Base-by-base conservation (phyloP, 2,888 invertebrate species). In the Brachyptera risi region DNA sequence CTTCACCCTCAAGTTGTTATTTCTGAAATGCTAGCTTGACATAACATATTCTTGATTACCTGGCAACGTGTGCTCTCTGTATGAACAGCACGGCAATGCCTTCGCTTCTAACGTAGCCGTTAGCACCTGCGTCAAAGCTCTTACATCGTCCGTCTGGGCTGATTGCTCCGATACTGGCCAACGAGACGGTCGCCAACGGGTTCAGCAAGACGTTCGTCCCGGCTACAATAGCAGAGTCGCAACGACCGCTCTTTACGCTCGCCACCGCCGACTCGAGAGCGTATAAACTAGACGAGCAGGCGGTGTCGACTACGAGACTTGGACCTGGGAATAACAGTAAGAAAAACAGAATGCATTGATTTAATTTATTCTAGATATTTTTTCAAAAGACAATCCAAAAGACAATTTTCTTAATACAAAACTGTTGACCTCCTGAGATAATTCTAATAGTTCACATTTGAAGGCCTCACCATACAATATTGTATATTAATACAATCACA, bases 161-260 rank as follows among this genome's bases (percentile, higher is more conserved):
- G 69, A 98, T 82, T 97, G 99, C 97, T 73, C 88, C 88, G 56
- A 99, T 82, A 61, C 90, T 86, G 75, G 93, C 89, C 77, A 98
- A 99, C 76, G 96, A 95, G 59, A 97, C 80, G 23, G 97, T 92
- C 69, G 85, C 87, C 61, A 86, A 88, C 0, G 98, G 97, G 74
- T 95, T 96, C 11, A 98, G 79, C 65, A 92, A 84, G 7, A 98
- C 78, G 73, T 92, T 95, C 64, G 86, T 84, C 60, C 98, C 98
- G 51, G 91, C 96, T n/a, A 99, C 95, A 64, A 99, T 80, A 21
- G 98, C 98, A 4, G 93, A 85, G 73, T 98, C 96, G 77, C 96
- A 96, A 72, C 91, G 89, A n/a, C 96, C 96, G 42, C 83, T 78
- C 67, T 88, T 84, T 70, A 97, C 92, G 38, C 93, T 88, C 3